These are phyloP conservation scores for Manis javanica DNA, from an alignment of 2,797 vertebrate species.

Conservation along the genomic window DNA sequence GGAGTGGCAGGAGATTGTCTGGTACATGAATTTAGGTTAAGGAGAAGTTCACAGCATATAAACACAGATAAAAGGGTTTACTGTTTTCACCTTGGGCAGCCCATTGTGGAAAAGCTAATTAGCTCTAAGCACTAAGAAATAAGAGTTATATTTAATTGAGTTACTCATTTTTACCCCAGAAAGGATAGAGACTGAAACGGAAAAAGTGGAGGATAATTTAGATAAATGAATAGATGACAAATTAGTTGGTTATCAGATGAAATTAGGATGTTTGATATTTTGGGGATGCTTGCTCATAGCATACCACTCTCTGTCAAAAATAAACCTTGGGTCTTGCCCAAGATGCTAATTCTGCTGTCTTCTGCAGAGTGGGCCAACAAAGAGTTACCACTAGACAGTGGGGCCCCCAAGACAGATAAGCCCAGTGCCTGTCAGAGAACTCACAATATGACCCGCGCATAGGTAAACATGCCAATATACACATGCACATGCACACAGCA, in stretches of 20 bases:
- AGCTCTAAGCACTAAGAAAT: not conserved
- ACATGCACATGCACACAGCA: not conserved
- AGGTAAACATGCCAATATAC: not conserved
- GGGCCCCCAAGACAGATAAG: not conserved
- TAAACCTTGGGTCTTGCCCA: not conserved
- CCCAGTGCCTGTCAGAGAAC: not conserved
- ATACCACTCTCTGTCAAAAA: not conserved
- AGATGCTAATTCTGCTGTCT: not conserved
- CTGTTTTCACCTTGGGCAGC: not conserved
- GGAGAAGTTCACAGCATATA: not conserved
- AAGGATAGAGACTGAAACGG: not conserved
- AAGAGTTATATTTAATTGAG: not conserved
- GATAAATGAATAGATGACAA: not conserved
- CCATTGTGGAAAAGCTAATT: not conserved
- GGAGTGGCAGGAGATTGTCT: not conserved
- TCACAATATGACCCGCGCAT: not conserved
- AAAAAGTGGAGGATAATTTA: conserved; percentile 1
- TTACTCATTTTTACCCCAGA: not conserved
- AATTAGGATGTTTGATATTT: not conserved
- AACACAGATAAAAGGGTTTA: not conserved
- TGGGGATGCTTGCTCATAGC: not conserved
- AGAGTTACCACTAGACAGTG: not conserved
- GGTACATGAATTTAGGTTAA: not conserved
- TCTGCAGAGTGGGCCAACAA: not conserved
- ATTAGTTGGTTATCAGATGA: not conserved